These are phyloP conservation scores for Rallus limicola DNA, from an alignment of 2,113 vertebrate species.

Conservation along the genomic window DNA sequence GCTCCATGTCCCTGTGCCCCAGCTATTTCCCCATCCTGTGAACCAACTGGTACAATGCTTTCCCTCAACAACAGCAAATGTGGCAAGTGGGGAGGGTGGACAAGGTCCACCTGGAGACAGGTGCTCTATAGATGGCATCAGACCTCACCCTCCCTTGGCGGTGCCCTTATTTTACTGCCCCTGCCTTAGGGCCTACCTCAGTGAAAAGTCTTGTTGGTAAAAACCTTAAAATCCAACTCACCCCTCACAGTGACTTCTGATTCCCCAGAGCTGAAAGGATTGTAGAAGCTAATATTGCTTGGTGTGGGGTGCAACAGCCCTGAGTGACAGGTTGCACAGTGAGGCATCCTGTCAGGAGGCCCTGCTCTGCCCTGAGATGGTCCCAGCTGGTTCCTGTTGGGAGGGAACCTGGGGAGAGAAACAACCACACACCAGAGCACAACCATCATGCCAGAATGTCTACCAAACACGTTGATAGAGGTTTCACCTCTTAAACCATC, in stretches of 20 bases:
- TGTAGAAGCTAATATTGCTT: not conserved
- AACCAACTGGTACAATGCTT: not conserved
- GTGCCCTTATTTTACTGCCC: too few relatives aligned
- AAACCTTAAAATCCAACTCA: not conserved
- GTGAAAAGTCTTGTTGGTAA: not conserved
- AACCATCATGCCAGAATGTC: too few relatives aligned
- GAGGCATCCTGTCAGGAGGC: not conserved
- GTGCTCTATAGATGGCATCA: accelerated
- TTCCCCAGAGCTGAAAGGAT: not conserved
- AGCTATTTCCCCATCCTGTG: not conserved
- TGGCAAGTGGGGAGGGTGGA: not conserved
- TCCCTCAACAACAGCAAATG: not conserved
- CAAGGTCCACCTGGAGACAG: not conserved
- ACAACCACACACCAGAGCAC: not conserved
- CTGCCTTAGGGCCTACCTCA: not conserved
- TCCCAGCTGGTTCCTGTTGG: accelerated
- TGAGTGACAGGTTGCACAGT: accelerated
- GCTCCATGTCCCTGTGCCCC: accelerated
- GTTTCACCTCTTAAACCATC: not conserved
- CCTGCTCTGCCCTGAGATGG: accelerated
- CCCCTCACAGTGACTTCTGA: not conserved
- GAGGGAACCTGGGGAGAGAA: not conserved
- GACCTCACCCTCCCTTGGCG: accelerated
- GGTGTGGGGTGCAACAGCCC: accelerated
- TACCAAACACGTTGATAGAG: too few relatives aligned